phyloP scores from a whole-genome alignment of 1,140 invertebrate species.

The Diachasma alloeum region DNA sequence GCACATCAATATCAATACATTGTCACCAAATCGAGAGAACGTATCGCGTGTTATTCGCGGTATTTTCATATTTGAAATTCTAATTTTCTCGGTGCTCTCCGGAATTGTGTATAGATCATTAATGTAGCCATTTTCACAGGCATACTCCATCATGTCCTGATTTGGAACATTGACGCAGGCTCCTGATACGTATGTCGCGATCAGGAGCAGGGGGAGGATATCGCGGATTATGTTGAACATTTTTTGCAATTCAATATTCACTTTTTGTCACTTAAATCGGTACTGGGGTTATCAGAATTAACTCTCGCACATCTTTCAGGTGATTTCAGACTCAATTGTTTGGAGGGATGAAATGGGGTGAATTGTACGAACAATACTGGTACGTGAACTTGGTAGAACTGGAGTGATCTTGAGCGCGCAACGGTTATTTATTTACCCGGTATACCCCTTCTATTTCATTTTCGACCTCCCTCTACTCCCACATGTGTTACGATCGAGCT shows the following conservation, averaged over 20 bases:
- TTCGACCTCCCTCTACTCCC: constrained; percentile 30
- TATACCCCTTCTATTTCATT: constrained; percentile 38
- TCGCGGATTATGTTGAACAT: constrained; percentile 1
- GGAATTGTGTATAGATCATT: constrained; percentile 49
- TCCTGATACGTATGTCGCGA: constrained; percentile 30
- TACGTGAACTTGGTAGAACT: constrained; percentile 41
- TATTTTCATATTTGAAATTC: constrained; percentile 48
- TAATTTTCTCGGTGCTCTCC: constrained; percentile 44
- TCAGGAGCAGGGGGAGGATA: constrained; percentile 18
- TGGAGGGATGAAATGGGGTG: background rate
- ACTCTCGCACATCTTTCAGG: background rate
- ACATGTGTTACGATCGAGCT: constrained; percentile 44
- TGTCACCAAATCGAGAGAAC: constrained; percentile 50
- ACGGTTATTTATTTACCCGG: constrained; percentile 63
- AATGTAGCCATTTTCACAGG: constrained; percentile 44
- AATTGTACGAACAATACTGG: background rate
- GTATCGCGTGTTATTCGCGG: constrained; percentile 37
- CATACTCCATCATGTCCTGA: constrained; percentile 52
- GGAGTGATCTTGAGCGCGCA: constrained; percentile 50
- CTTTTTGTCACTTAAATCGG: background rate
- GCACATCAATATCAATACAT: constrained; percentile 51
- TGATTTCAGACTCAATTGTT: background rate
- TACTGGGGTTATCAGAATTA: background rate
- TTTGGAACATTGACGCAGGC: constrained; percentile 43
- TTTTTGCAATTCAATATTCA: background rate